A percentile compares a stretch with the other conserved stretches of the same genome.
Evolutionary conservation across 2,888 invertebrate genomes (phyloP).

Genomic region (Hyposoter didymator): DNA sequence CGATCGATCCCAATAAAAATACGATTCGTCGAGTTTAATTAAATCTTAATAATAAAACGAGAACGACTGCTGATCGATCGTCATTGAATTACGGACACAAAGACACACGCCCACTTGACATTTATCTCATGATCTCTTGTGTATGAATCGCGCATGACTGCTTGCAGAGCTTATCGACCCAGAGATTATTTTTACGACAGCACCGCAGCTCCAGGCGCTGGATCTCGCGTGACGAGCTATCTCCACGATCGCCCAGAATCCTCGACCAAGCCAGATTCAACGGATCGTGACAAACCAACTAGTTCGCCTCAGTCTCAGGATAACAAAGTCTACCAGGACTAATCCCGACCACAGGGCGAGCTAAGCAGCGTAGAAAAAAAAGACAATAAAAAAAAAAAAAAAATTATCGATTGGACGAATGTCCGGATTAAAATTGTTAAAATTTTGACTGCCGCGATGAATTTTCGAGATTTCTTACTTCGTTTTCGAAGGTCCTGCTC

Average conservation of each 20-base stretch:
- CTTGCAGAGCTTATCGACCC: conserved; percentile 78
- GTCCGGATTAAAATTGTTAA: conserved; percentile 9
- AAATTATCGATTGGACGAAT: neutral
- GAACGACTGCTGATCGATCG: neutral
- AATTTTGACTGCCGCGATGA: conserved; percentile 9
- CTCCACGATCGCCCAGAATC: conserved; percentile 79
- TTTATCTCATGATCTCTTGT: neutral
- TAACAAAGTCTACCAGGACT: conserved; percentile 79
- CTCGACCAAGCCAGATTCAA: conserved; percentile 77
- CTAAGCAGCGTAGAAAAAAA: conserved; percentile 12
- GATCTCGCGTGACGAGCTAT: conserved; percentile 78
- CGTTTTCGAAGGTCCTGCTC: neutral
- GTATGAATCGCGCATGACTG: conserved; percentile 32
- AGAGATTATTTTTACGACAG: conserved; percentile 81
- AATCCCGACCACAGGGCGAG: conserved; percentile 51
- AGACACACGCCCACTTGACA: neutral
- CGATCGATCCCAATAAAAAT: neutral
- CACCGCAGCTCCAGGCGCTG: conserved; percentile 78
- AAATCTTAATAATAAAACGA: conserved; percentile 12
- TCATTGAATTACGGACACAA: neutral
- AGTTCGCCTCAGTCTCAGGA: conserved; percentile 78
- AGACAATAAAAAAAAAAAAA: conserved; percentile 12
- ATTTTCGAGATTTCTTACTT: neutral
- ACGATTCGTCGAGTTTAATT: neutral
- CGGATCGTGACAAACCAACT: conserved; percentile 78